Base-by-base conservation (phyloP, 2,113 vertebrate genomes). In the Pholis gunnellus region DNA sequence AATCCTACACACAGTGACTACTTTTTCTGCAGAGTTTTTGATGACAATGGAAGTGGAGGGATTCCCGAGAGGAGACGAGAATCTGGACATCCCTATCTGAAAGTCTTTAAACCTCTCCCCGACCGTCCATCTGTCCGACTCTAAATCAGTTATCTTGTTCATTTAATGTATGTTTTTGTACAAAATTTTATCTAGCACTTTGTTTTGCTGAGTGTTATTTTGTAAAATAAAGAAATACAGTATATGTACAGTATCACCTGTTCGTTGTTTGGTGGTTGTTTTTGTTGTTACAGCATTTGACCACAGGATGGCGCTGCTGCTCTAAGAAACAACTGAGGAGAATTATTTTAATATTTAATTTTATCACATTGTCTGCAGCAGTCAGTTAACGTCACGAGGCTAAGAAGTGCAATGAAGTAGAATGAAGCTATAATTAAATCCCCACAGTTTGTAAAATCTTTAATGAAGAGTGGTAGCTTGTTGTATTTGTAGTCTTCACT, bases 41-140 rank as follows among this genome's bases (percentile, higher is more conserved):
- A 88, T 93, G 93, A 77, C 91, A 0, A 93, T 94, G 93, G 93
- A 94, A 38, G 88, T 94, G 70, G 91, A 94, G 57, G 80, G 78
- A 7, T 91, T 81, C 72, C 86, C 79, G 0, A 87, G 88, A 87
- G 84, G n/a, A 70, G 91, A 94, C 1, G 91, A 93, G 34, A 85
- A 69, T 36, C 20, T 85, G 72, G 91, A 90, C 48, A 27, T 81
- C 7, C 88, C 88, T 0, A 91, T 82, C 11, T 94, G 60, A 94
- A 25, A 20, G 22, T 14, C 14, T 63, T 6, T n/a, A 56, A n/a
- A 56, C 7, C 27, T 18, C 27, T 68, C 11, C 34, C 17, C 13
- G 10, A n/a, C 18, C 29, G 1, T 50, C 0, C 18, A 3, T 66
- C n/a, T 67, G 7, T 46, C 36, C 8, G 5, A 9, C 20, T 20